Evolutionary conservation across 1,140 invertebrate species (phyloP), one percentile per base, ranked within the genome.

Genomic region (Semibalanus balanoides): DNA sequence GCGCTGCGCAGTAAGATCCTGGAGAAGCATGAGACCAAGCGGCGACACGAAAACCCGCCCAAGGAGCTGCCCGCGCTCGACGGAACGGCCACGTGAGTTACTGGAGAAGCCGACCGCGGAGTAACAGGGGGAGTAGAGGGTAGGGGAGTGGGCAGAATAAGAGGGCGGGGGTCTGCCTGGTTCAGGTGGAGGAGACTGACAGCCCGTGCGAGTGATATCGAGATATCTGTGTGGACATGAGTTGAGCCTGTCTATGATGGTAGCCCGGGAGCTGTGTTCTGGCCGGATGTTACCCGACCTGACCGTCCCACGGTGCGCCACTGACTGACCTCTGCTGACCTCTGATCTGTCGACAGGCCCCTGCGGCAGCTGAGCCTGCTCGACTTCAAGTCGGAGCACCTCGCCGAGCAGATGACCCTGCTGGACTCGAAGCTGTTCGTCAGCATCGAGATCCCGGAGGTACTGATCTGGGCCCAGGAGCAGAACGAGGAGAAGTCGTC

Each of bases 341-440:
- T n/a, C 31, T 70, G 22, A 31, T 76, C 19, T 75, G 35, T 70
- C 27, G 74, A 25, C 29, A 74, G 74, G 7, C 72, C 74, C 3
- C 75, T 75, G 27, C 74, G 70, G 31, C 74, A 70, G 19, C 74
- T 64, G 43, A 91, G 90, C 1, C 84, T 98, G 28, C 84, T 98
- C 9, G 93, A 97, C 83, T 96, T 97, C 82, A 98, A 98, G 84
- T 93, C 96, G 29, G 89, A 92, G 81, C 90, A 92, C 77, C 89
- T 94, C 40, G 97, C 97, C 7, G 96, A 98, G 84, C 97, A 99
- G 87, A 98, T 99, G 95, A 99, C 97, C 0, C 82, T 98, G 27
- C 83, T 99, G 29, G 97, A 99, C 84, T 91, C 96, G 0, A 93
- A 97, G 80, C 85, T 99, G 30, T 99, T 99, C 84, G 91, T 94